Evolutionary conservation across 2,888 invertebrate species (phyloP).

Genomic region (Creontiades dilutus): DNA sequence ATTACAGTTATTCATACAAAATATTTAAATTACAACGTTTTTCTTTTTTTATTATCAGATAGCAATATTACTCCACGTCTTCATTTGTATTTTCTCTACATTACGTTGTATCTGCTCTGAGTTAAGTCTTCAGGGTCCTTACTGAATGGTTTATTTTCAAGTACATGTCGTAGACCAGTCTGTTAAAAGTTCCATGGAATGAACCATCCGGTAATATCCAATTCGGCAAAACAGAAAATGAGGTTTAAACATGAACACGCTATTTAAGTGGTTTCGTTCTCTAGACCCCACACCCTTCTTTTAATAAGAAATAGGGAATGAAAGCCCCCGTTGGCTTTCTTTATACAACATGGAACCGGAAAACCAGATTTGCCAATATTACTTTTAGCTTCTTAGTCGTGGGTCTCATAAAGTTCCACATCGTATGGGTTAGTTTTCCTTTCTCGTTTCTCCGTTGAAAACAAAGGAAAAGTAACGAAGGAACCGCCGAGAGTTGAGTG

Average conservation of each 20-base stretch:
- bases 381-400: conserved; percentile 16
- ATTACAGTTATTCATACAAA: too few species aligned
- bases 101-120: too few species aligned
- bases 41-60: too few species aligned
- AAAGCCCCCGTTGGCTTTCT: neutral
- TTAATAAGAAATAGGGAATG: neutral
- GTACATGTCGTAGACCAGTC: too few species aligned
- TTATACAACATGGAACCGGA: conserved; percentile 13
- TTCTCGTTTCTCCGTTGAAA: neutral
- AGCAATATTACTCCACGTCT: too few species aligned
- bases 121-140: too few species aligned
- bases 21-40: too few species aligned
- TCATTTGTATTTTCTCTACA: too few species aligned
- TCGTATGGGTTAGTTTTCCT: conserved; percentile 41
- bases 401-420: conserved; percentile 19
- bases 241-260: neutral
- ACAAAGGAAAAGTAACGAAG: neutral
- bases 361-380: conserved; percentile 49
- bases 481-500: conserved; percentile 1
- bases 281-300: neutral
- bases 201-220: too few species aligned
- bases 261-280: neutral
- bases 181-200: too few species aligned
- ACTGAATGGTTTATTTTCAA: too few species aligned
- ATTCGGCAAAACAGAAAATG: neutral